Base-by-base conservation (phyloP, 53 echinoderm and acorn worm species). In the Paelopatides confundens region DNA sequence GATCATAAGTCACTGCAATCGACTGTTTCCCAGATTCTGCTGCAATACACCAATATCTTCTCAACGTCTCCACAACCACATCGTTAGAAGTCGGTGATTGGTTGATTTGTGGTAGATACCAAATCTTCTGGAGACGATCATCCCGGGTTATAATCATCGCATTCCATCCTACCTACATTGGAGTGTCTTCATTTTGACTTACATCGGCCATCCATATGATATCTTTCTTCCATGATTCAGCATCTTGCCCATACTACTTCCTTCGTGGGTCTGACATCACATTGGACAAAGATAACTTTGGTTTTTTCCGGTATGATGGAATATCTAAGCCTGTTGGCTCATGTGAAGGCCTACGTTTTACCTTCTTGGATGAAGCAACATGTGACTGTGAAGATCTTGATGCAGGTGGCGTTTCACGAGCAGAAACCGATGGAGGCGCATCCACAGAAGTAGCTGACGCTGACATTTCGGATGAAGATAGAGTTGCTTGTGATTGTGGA, bases 1-100 rank as follows among this genome's bases (percentile, higher is more conserved):
- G 77, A 76, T 76, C 77, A 76, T 76, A 76, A 9, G 77, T 76
- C n/a, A 76, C 77, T 76, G 77, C 77, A 38, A 76, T 76, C n/a
- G 38, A 76, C 18, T 76, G 39, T 76, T 76, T 76, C n/a, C 77
- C 77, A 76, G 40, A 76, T 40, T 76, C 77, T 43, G 46, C 46
- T 28, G 77, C 77, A 47, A 76, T 76, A 17, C 23, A 43, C 77
- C 10, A 24, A 76, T 39, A 76, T 76, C 77, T 35, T 76, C 77
- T 35, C 77, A 76, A 38, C 6, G 77, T 76, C 27, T 76, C 77
- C 3, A 76, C 46, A 68, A 40, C 37, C 6, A 76, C 77, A 76
- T 39, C 77, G n/a, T 76, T 76, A 76, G 48, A 67, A 29, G 67
- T 33, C 28, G 67, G 67, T 29, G 32, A 35, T 29, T 67, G 67